These are phyloP conservation scores for Uloborus plumipes DNA, from an alignment of 2,888 invertebrate genomes.

Conservation along the genomic window DNA sequence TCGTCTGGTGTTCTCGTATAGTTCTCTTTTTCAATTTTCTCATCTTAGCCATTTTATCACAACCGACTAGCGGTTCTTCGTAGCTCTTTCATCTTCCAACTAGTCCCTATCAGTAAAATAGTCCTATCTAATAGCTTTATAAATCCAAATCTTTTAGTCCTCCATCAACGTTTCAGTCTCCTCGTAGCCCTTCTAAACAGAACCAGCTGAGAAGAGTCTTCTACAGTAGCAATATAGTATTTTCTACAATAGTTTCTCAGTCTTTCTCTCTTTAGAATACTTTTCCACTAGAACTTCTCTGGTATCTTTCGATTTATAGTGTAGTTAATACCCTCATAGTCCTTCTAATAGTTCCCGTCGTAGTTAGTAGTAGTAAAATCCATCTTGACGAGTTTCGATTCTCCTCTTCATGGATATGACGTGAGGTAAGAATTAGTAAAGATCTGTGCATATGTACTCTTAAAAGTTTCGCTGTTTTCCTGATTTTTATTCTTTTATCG, in stretches of 20 bases:
- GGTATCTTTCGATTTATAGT: not conserved
- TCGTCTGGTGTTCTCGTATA: no score
- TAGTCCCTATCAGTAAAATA: no score
- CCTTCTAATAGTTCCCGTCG: conserved; percentile 35
- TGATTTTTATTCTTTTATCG: not conserved
- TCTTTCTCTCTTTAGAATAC: not conserved
- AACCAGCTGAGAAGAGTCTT: not conserved
- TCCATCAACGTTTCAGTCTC: not conserved
- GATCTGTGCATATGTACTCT: not conserved
- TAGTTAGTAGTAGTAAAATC: conserved; percentile 51
- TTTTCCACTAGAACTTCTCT: not conserved
- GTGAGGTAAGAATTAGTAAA: conserved; percentile 41
- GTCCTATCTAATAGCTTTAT: no score
- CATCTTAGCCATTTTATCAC: no score
- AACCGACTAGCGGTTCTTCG: no score
- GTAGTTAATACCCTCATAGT: conserved; percentile 21
- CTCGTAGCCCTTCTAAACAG: not conserved
- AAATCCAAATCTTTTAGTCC: no score
- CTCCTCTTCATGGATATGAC: conserved; percentile 26
- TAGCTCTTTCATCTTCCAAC: no score
- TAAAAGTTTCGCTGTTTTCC: not conserved
- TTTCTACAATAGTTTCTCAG: not conserved
- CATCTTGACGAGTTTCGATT: conserved; percentile 18
- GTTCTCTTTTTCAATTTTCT: no score
- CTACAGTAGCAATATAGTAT: not conserved